Conservation (phyloP, 2,113 vertebrate genomes). For the Sceloporus tristichus region DNA sequence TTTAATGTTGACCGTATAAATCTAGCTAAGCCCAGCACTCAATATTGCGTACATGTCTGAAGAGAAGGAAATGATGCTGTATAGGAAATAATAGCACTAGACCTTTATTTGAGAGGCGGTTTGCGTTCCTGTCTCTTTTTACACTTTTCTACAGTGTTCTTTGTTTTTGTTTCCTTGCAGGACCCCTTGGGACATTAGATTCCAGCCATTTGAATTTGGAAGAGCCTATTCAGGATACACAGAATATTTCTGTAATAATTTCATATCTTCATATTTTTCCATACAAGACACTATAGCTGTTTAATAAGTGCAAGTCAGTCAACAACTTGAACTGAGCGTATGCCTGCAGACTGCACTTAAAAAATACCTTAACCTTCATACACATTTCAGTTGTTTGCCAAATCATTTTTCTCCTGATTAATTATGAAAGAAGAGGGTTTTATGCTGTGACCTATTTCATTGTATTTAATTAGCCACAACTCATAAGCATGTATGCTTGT, state of each 20-base stretch:
- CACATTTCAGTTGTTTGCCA: slow-evolving; percentile 47
- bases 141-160: neutral
- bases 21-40: slow-evolving; percentile 23
- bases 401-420: slow-evolving; percentile 63
- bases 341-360: slow-evolving; percentile 65
- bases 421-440: slow-evolving; percentile 52
- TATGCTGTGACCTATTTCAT: slow-evolving; percentile 58
- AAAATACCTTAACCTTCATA: slow-evolving; percentile 57
- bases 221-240: slow-evolving; percentile 11
- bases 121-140: neutral
- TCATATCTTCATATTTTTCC: neutral
- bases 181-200: slow-evolving; percentile 38
- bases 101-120: neutral
- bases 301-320: neutral
- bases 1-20: neutral
- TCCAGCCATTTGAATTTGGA: slow-evolving; percentile 51
- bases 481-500: slow-evolving; percentile 61
- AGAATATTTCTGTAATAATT: slow-evolving; percentile 23
- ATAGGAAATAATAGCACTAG: slow-evolving; percentile 23
- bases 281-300: neutral
- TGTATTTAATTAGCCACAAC: slow-evolving; percentile 60
- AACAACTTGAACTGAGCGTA: neutral
- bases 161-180: neutral
- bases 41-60: slow-evolving; percentile 24
- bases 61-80: neutral